Percentiles rank a stretch among this genome's conserved stretches.
phyloP scores from a whole-genome alignment of 2,797 vertebrate species.

The Brotula barbata region DNA sequence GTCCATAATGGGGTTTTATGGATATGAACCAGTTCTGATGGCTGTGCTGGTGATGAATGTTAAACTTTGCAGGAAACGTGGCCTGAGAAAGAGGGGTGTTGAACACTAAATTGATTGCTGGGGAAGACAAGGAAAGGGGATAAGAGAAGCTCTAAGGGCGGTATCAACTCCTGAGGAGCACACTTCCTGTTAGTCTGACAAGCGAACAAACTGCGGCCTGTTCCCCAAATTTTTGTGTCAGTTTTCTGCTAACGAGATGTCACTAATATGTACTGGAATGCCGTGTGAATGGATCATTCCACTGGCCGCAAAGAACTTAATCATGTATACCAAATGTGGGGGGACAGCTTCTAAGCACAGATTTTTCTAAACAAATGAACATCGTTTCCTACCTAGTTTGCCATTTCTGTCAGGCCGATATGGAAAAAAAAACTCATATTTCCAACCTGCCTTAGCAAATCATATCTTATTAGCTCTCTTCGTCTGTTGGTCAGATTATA shows the following conservation, averaged over 20 bases:
- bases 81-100: slow-evolving; percentile 24
- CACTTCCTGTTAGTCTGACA: too few relatives aligned
- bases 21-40: slow-evolving; percentile 64
- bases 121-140: slow-evolving; percentile 16
- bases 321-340: slow-evolving; percentile 83
- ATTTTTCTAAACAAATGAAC: slow-evolving; percentile 77
- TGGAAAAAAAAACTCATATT: slow-evolving; percentile 73
- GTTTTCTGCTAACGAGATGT: slow-evolving; percentile 84
- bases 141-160: slow-evolving; percentile 29
- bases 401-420: slow-evolving; percentile 73
- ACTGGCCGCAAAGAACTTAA: slow-evolving; percentile 80
- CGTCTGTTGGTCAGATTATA: slow-evolving; percentile 70
- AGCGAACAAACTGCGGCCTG: too few relatives aligned
- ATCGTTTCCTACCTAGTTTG: slow-evolving; percentile 73
- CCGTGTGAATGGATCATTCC: slow-evolving; percentile 77
- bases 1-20: slow-evolving; percentile 73
- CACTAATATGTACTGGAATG: slow-evolving; percentile 85
- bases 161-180: too few relatives aligned
- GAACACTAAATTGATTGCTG: slow-evolving; percentile 46
- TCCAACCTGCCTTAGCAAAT: slow-evolving; percentile 75
- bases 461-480: slow-evolving; percentile 74
- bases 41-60: slow-evolving; percentile 62
- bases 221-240: slow-evolving; percentile 77
- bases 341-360: slow-evolving; percentile 76
- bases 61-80: slow-evolving; percentile 60